Base-by-base conservation (phyloP, 2,888 invertebrate species). In the Fabriciana adippe region DNA sequence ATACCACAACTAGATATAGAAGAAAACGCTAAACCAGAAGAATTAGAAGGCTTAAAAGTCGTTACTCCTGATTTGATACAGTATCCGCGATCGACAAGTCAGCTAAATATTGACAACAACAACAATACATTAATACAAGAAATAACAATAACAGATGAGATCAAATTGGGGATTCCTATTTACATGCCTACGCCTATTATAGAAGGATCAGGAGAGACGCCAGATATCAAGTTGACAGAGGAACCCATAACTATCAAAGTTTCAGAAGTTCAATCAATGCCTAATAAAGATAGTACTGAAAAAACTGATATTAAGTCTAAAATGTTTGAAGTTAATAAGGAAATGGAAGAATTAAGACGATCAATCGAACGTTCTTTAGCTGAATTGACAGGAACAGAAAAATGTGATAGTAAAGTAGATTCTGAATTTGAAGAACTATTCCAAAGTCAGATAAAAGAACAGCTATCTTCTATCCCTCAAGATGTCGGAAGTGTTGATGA, bases 281-380 rank as follows among this genome's bases (percentile, higher is more conserved):
- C 63, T 54, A 68, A 67, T 35, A 75, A 71, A 16, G 66, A 67
- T 55, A 65, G 51, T 48, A 77, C 76, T 65, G 88, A 88, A 75
- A 89, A 88, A 72, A 89, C 85, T 5, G 89, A 88, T 73, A 75
- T 90, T 1, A 90, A 89, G 79, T 89, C 90, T 0, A 90, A 91
- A 83, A 88, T 90, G 76, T 83, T 90, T 77, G 91, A 91, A 78
- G 92, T 92, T 0, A 90, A 88, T 72, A 81, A 87, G 77, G 91
- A 90, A 64, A 88, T 92, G 89, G 90, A 92, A 74, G 91, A 88
- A 63, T 76, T 92, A 56, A 83, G 88, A 64, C 62, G 85, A 18
- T 91, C 92, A 0, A 89, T 92, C 66, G 92, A 92, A 78, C 85
- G 82, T 69, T 91, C 92, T 21, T 78, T 92, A 69, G 91, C 90